A percentile compares a stretch with the other conserved stretches of the same genome.
These are phyloP conservation scores for Agelastica alni DNA, from an alignment of 2,888 invertebrate species.

Conservation along the genomic window DNA sequence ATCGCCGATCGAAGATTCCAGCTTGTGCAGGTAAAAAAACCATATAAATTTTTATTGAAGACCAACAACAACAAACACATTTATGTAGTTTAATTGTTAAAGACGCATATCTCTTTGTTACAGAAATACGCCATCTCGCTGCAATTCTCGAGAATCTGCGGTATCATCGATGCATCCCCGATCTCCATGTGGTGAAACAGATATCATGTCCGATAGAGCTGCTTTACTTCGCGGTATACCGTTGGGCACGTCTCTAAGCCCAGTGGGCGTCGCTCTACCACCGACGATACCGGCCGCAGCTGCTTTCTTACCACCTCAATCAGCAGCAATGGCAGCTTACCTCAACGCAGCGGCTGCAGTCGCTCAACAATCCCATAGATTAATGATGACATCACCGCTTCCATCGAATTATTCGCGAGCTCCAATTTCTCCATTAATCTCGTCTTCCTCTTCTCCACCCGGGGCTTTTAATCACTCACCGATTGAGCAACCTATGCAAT, in stretches of 20 bases:
- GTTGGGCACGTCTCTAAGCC: constrained; percentile 66
- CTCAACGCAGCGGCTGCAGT: constrained; percentile 69
- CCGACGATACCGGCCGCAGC: constrained; percentile 71
- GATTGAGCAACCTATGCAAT: constrained; percentile 60
- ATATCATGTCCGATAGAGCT: constrained; percentile 67
- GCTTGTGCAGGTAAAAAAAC: constrained; percentile 19
- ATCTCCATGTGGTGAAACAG: constrained; percentile 77
- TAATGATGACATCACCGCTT: constrained; percentile 69
- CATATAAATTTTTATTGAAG: too few species aligned
- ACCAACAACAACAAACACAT: too few species aligned
- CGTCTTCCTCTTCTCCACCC: constrained; percentile 68
- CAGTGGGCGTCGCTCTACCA: constrained; percentile 68
- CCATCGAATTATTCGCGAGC: constrained; percentile 57
- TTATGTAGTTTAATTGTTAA: too few species aligned
- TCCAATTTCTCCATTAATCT: constrained; percentile 70
- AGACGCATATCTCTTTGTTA: too few species aligned
- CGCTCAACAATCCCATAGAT: constrained; percentile 72
- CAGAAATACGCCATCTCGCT: constrained; percentile 81
- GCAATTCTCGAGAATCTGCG: constrained; percentile 79
- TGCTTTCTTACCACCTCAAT: constrained; percentile 74
- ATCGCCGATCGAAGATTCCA: constrained; percentile 48
- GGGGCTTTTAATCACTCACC: constrained; percentile 47
- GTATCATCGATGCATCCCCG: constrained; percentile 64
- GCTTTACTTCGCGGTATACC: constrained; percentile 58
- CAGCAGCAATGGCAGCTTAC: constrained; percentile 82